A percentile compares a stretch with the other conserved stretches of the same genome.
Conservation (phyloP, 1,140 invertebrate species). For the Zaprionus inermis region DNA sequence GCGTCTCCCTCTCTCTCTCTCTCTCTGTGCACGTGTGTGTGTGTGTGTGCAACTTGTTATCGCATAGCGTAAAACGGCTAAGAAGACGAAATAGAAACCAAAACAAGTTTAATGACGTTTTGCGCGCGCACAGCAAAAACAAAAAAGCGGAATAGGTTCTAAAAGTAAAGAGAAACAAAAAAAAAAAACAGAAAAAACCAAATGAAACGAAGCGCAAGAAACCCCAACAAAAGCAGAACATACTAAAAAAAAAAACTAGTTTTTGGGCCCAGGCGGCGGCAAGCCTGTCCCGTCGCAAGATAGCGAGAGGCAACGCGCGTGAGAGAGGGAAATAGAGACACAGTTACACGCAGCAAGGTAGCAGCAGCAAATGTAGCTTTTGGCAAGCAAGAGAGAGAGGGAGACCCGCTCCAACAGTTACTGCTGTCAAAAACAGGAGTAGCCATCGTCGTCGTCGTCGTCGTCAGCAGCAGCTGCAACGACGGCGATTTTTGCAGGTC, state of each 20-base stretch:
- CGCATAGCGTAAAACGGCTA: conserved; percentile 74
- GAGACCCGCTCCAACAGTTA: conserved; percentile 41
- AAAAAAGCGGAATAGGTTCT: conserved; percentile 16
- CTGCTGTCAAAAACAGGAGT: conserved; percentile 29
- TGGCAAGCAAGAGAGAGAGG: conserved; percentile 24
- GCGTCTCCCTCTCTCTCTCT: background rate
- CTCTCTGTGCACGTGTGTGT: conserved; percentile 12
- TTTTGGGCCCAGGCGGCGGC: conserved; percentile 25
- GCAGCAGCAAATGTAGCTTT: background rate
- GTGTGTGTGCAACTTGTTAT: conserved; percentile 77
- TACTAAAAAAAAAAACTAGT: conserved; percentile 38
- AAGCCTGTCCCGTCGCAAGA: background rate
- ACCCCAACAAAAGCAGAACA: conserved; percentile 44
- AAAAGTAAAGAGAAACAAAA: conserved; percentile 20
- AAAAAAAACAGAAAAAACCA: conserved; percentile 8
- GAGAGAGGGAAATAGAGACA: conserved; percentile 31
- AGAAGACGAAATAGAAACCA: conserved; percentile 76
- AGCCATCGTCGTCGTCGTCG: conserved; percentile 20
- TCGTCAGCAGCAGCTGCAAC: conserved; percentile 26
- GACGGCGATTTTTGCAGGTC: conserved; percentile 71
- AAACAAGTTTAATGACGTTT: conserved; percentile 84
- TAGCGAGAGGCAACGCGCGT: background rate
- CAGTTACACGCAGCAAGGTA: conserved; percentile 36
- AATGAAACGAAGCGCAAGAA: conserved; percentile 3
- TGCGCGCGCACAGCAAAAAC: conserved; percentile 63